A percentile compares a stretch with the other conserved stretches of the same genome.
These are phyloP conservation scores for Hiodon alosoides DNA, from an alignment of 2,113 vertebrate genomes.

Conservation along the genomic window DNA sequence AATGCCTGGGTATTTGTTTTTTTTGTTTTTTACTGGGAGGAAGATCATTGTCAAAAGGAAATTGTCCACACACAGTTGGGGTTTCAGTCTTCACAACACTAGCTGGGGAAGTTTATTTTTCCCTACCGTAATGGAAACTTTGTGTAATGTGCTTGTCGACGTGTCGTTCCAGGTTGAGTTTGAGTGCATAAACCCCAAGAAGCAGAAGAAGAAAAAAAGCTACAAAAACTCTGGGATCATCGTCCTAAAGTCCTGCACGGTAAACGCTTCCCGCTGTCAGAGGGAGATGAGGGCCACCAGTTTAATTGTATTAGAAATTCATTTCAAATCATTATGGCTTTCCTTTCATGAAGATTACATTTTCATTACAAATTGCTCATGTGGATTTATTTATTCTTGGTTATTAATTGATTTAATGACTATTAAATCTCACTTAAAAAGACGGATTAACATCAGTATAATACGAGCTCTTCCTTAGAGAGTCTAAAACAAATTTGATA, in stretches of 20 bases:
- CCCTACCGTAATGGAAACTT: too few relatives aligned
- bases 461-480: too few relatives aligned
- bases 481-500: too few relatives aligned
- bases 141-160: neutral
- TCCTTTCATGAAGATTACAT: too few relatives aligned
- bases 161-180: constrained; percentile 78
- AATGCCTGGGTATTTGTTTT: neutral
- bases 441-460: too few relatives aligned
- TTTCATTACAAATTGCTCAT: too few relatives aligned
- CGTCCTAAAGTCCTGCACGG: constrained; percentile 86
- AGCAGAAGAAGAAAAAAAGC: constrained; percentile 94
- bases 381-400: too few relatives aligned
- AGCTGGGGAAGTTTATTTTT: neutral
- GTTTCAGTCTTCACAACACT: neutral
- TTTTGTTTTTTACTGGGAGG: neutral
- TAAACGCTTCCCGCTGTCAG: constrained; percentile 42
- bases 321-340: too few relatives aligned
- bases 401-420: too few relatives aligned
- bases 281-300: neutral
- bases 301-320: too few relatives aligned
- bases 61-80: neutral
- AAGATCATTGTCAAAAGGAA: neutral
- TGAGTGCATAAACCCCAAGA: constrained; percentile 96
- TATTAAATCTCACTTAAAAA: too few relatives aligned
- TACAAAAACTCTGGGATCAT: constrained; percentile 96